These are phyloP conservation scores for Saxidomus purpurata DNA, from an alignment of 1,140 invertebrate species.

Conservation along the genomic window DNA sequence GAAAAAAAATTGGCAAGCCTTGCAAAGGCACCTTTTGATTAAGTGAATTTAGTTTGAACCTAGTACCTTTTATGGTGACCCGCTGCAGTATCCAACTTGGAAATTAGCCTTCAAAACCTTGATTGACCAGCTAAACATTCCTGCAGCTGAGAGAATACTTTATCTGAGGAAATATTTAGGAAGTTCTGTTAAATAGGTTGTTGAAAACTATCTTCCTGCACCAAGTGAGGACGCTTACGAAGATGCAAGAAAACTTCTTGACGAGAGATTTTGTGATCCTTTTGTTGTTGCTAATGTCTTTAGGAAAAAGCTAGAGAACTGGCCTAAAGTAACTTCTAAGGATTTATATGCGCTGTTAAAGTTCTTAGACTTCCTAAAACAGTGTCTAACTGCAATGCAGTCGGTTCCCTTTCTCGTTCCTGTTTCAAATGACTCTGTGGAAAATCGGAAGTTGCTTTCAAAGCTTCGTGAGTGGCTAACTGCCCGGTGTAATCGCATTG, in stretches of 20 bases:
- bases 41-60: conserved; percentile 41
- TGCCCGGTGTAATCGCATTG: conserved; percentile 49
- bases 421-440: conserved; percentile 35
- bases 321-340: conserved; percentile 24
- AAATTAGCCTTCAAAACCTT: conserved; percentile 51
- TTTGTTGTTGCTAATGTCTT: conserved; percentile 57
- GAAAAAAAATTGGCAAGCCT: not conserved
- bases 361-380: conserved; percentile 55
- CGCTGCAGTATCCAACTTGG: conserved; percentile 40
- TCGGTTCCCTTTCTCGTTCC: not conserved
- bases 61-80: conserved; percentile 44
- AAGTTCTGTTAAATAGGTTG: conserved; percentile 10
- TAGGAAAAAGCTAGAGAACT: conserved; percentile 50
- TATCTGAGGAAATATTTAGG: conserved; percentile 55
- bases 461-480: conserved; percentile 65
- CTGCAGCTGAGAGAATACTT: conserved; percentile 41
- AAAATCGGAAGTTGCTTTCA: conserved; percentile 60
- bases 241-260: conserved; percentile 23
- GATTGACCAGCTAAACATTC: conserved; percentile 54
- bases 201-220: conserved; percentile 49
- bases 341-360: conserved; percentile 53
- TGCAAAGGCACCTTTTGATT: not conserved
- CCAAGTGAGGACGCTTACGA: conserved; percentile 43
- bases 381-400: conserved; percentile 1
- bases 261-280: conserved; percentile 52